Evolutionary conservation across 2,888 invertebrate species (phyloP).

Genomic region (Dioctria linearis): DNA sequence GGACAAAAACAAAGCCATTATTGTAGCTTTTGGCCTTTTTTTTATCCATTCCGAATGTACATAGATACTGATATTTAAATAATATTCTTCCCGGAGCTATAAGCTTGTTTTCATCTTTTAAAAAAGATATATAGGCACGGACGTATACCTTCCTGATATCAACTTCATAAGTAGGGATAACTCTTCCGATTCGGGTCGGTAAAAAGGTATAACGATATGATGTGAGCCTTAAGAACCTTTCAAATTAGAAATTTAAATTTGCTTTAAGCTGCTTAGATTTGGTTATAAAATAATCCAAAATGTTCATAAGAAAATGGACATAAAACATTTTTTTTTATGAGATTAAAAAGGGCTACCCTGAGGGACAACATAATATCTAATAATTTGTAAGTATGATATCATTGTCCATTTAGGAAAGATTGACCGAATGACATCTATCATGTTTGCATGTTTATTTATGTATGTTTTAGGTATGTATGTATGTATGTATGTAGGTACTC

Average conservation of each 20-base stretch:
- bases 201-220: background rate
- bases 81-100: background rate
- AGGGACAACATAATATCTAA: background rate
- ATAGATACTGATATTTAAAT: too few species aligned
- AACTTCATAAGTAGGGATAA: slow-evolving; percentile 7
- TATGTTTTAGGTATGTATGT: too few species aligned
- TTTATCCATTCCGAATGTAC: too few species aligned
- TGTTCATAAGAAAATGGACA: background rate
- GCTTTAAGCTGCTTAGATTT: slow-evolving; percentile 8
- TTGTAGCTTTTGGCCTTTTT: too few species aligned
- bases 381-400: too few species aligned
- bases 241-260: slow-evolving; percentile 18
- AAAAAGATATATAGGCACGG: background rate
- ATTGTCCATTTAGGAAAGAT: too few species aligned
- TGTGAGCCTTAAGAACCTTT: background rate
- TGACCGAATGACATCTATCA: too few species aligned
- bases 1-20: too few species aligned
- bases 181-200: background rate
- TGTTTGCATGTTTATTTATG: too few species aligned
- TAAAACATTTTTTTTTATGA: background rate
- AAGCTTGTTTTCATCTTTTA: background rate
- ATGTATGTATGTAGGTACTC: too few species aligned
- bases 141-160: background rate
- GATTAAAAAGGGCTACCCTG: slow-evolving; percentile 9
- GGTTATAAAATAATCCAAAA: slow-evolving; percentile 11